These are phyloP conservation scores for Alfaro cultratus DNA, from an alignment of 2,797 vertebrate species.

Conservation along the genomic window DNA sequence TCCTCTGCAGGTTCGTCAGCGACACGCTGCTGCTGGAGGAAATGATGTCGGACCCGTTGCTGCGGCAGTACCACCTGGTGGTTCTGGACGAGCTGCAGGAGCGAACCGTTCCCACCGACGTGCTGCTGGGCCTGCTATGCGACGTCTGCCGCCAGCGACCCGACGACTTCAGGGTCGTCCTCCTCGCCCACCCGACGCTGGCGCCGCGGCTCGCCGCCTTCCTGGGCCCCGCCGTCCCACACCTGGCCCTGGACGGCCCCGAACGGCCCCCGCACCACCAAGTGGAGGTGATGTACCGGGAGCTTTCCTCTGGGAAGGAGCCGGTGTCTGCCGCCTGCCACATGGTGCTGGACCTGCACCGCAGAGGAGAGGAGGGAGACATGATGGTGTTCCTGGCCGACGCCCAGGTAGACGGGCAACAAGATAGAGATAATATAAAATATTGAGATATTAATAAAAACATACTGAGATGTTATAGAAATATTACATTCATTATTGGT, in stretches of 20 bases:
- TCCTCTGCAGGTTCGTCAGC: constrained; percentile 85
- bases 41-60: constrained; percentile 89
- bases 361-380: constrained; percentile 84
- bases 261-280: constrained; percentile 16
- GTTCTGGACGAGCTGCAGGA: constrained; percentile 93
- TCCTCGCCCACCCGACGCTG: constrained; percentile 83
- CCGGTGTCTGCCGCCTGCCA: constrained; percentile 81
- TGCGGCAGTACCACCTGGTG: constrained; percentile 86
- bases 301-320: constrained; percentile 68
- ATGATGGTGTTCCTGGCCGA: constrained; percentile 90
- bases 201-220: constrained; percentile 83
- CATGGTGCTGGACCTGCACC: constrained; percentile 89
- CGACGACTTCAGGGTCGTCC: constrained; percentile 84
- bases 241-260: constrained; percentile 74
- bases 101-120: constrained; percentile 89
- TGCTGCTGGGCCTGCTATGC: constrained; percentile 89
- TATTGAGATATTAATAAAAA: too few species aligned
- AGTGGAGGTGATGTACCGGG: constrained; percentile 81
- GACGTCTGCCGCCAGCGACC: constrained; percentile 87
- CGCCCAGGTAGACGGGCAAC: constrained; percentile 81
- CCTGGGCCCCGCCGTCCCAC: constrained; percentile 80
- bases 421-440: too few species aligned
- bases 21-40: constrained; percentile 91
- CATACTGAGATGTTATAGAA: too few species aligned
- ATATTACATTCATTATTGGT: not conserved